Percentiles rank a stretch among this genome's conserved stretches.
phyloP scores from a whole-genome alignment of 2,113 vertebrate species.

The Sisor rabdophorus region DNA sequence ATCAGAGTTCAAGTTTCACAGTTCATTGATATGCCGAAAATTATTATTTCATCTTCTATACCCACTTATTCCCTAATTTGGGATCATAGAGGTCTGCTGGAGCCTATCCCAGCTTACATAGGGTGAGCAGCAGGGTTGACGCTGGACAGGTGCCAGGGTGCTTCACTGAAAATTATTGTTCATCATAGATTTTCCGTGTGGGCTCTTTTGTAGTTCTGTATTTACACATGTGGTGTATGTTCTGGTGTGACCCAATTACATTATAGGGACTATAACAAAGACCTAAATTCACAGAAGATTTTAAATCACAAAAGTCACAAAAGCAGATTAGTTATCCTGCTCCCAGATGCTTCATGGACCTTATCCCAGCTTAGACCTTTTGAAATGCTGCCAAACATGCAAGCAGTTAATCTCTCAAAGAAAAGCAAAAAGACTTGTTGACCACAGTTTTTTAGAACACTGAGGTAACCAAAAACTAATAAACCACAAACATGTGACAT shows the following conservation, averaged over 20 bases:
- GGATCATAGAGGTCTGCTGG: no score
- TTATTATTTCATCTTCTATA: no score
- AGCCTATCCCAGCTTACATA: no score
- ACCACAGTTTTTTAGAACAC: not conserved
- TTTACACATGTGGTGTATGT: not conserved
- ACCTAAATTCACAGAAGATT: conserved; percentile 9
- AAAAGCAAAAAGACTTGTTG: conserved; percentile 22
- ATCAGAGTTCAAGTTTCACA: no score
- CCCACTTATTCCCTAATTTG: no score
- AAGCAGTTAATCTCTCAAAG: not conserved
- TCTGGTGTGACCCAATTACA: not conserved
- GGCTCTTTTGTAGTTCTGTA: not conserved
- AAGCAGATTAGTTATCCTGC: conserved; percentile 8
- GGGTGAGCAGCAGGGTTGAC: no score
- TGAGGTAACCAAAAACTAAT: not conserved
- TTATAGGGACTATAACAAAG: not conserved
- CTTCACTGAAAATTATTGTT: not conserved
- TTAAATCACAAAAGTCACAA: conserved; percentile 15
- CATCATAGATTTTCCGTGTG: not conserved
- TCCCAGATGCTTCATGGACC: conserved; percentile 5
- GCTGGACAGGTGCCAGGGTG: no score
- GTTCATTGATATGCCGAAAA: no score
- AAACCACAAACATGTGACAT: conserved; percentile 12
- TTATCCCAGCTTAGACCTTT: not conserved
- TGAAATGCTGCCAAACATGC: conserved; percentile 3